phyloP scores from a whole-genome alignment of 2,888 invertebrate species.

The Lasioglossum leucozonium region DNA sequence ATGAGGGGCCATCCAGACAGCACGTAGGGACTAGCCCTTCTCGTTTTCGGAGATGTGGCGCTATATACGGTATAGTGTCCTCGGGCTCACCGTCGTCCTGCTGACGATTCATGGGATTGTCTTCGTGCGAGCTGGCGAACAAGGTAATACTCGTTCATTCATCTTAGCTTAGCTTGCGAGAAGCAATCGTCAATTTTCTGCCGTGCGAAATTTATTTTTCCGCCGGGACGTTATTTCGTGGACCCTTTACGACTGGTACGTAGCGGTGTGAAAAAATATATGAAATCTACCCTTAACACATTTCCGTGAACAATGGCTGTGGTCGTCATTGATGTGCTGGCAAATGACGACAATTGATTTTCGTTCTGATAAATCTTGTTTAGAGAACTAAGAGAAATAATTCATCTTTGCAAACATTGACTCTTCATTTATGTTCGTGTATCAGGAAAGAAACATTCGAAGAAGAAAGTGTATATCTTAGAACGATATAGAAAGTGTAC shows the following conservation, averaged over 20 bases:
- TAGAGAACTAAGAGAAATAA: background rate
- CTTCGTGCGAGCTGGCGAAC: constrained; percentile 76
- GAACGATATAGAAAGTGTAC: background rate
- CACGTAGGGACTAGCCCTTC: constrained; percentile 74
- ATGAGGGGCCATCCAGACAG: constrained; percentile 65
- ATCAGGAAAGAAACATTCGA: background rate
- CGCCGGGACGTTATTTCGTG: background rate
- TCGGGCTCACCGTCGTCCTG: constrained; percentile 75
- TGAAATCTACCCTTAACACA: background rate
- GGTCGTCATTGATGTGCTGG: background rate
- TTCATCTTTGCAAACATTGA: background rate
- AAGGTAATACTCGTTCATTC: constrained; percentile 72
- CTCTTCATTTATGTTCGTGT: background rate
- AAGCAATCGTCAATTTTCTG: background rate
- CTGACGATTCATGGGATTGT: constrained; percentile 73
- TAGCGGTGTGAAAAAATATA: background rate
- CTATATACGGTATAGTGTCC: constrained; percentile 66
- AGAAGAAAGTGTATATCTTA: background rate
- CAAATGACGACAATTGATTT: background rate
- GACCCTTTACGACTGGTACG: background rate
- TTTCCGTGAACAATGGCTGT: background rate
- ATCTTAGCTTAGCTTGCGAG: constrained; percentile 9
- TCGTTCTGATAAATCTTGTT: too few species aligned
- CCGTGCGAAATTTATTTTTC: background rate
- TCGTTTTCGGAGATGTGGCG: constrained; percentile 77